Evolutionary conservation across 2,113 vertebrate genomes (phyloP), one percentile per base, ranked within the genome.

Genomic region (Bufo gargarizans): DNA sequence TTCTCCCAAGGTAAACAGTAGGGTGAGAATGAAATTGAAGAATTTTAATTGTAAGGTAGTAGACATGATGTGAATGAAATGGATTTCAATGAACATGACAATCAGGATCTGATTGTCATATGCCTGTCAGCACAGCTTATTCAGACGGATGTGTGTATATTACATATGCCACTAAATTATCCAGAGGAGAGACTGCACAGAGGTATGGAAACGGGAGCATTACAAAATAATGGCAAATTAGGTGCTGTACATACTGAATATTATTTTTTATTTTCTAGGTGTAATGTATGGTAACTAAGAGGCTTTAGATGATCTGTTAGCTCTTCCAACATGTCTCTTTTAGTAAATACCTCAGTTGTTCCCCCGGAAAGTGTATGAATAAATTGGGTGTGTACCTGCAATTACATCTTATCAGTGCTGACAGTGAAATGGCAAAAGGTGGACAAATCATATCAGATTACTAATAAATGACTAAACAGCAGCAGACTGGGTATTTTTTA

Each of bases 41-140:
- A 16, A 45, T 19, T 79, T 61, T 81, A 81, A 80, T 58, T 80
- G 55, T 43, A 56, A 45, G 78, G 78, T 81, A 45, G 55, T 19
- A 81, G 33, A 81, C 22, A 33, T 43, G 14, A 81, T 81, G 20
- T 81, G 78, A 81, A 81, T 43, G 43, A 19, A 45, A 45, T 59
- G n/a, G 17, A 45, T 81, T 56, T 55, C 55, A 19, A 61, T 81
- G 78, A 81, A 61, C 58, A 43, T 61, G 56, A 50, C 33, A 81
- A 56, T 19, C 50, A 22, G 55, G 22, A 45, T 79, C 45, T 19
- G 55, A 81, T 81, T 81, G 78, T 81, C 78, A 81, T 19, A 45
- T 61, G 58, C 56, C 33, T 81, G 78, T 61, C 56, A 81, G 22
- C 56, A 56, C 53, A 58, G 13, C 12, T 81, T 61, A 61, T 81